These are phyloP conservation scores for Antrozous pallidus DNA, from an alignment of 2,797 vertebrate species.

Conservation along the genomic window DNA sequence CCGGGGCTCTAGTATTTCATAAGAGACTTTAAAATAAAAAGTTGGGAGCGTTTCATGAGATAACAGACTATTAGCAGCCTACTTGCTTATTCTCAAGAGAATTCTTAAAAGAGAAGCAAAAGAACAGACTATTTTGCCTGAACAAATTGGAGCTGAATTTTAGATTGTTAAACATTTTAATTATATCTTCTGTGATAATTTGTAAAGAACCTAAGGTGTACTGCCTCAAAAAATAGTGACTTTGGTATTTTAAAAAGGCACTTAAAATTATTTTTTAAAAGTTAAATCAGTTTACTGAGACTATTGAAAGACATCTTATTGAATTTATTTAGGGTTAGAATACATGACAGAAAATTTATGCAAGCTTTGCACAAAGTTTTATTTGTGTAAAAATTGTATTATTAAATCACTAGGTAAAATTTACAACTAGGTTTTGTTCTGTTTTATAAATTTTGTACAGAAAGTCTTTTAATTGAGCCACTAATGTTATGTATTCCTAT, in stretches of 20 bases:
- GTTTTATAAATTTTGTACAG: background rate
- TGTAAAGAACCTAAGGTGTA: slow-evolving; percentile 10
- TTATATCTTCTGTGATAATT: background rate
- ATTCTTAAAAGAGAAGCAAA: background rate
- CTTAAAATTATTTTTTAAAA: background rate
- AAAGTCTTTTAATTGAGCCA: background rate
- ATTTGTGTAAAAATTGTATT: background rate
- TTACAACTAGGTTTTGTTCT: slow-evolving; percentile 4
- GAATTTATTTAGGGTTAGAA: slow-evolving; percentile 24
- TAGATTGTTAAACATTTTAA: slow-evolving; percentile 20
- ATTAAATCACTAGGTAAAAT: slow-evolving; percentile 1
- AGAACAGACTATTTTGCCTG: background rate
- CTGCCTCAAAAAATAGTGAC: background rate
- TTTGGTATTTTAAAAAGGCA: slow-evolving; percentile 20
- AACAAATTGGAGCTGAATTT: background rate
- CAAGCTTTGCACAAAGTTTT: background rate
- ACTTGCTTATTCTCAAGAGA: background rate
- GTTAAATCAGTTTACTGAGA: background rate
- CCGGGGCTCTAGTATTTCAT: no score
- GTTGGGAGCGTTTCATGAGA: background rate
- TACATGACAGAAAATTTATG: background rate
- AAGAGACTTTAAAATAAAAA: slow-evolving; percentile 38
- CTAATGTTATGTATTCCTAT: background rate
- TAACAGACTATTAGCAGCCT: background rate
- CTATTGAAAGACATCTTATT: background rate